Percentiles rank a stretch among this genome's conserved stretches.
Conservation (phyloP, 2,113 vertebrate species). For the Thermophis baileyi region DNA sequence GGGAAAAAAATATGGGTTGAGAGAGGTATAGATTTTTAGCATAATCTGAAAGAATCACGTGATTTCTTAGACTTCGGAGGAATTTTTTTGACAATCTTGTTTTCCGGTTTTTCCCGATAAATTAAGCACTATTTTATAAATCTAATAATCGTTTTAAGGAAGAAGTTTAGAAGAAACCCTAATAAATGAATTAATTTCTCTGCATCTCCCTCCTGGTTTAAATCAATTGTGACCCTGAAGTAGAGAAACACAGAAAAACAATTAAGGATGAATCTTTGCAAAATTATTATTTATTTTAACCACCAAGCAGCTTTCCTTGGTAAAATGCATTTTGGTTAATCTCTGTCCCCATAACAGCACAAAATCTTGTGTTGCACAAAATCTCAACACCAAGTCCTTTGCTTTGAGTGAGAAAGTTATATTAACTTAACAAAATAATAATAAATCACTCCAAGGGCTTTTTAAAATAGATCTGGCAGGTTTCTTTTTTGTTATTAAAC, state of each 20-base stretch:
- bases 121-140: not conserved
- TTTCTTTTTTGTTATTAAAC: slow-evolving; percentile 37
- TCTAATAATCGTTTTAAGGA: not conserved
- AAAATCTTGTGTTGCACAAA: not conserved
- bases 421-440: not conserved
- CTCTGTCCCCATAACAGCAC: not conserved
- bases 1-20: not conserved
- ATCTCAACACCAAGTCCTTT: not conserved
- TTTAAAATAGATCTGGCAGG: slow-evolving; percentile 18
- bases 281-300: not conserved
- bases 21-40: not conserved
- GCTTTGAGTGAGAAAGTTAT: slow-evolving; percentile 7
- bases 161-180: not conserved
- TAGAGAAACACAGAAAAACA: not conserved
- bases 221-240: not conserved
- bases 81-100: not conserved
- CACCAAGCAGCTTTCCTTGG: not conserved
- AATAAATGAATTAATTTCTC: not conserved
- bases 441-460: not conserved
- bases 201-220: not conserved
- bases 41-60: not conserved
- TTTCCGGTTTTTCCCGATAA: not conserved
- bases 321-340: slow-evolving; percentile 12
- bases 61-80: not conserved
- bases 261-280: not conserved